Percentiles rank a stretch among this genome's conserved stretches.
Evolutionary conservation across 2,113 vertebrate genomes (phyloP).

Genomic region (Tragelaphus imberbis): DNA sequence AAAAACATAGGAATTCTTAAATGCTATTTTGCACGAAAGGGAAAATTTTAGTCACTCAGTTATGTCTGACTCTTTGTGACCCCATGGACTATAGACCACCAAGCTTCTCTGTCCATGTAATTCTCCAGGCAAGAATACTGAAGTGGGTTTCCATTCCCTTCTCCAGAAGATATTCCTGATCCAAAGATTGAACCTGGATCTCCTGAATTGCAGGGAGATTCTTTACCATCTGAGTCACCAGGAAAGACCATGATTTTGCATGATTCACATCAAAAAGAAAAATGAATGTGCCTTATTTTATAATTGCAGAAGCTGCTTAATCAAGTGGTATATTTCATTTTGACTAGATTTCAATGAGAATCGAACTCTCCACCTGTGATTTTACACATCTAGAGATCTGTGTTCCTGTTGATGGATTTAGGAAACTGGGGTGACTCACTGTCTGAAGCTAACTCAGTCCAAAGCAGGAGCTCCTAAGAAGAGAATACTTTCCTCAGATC

Average conservation of each 20-base stretch:
- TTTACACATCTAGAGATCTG: background rate
- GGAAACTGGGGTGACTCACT: background rate
- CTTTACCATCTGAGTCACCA: background rate
- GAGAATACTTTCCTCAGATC: background rate
- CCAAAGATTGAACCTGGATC: background rate
- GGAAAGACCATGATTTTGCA: background rate
- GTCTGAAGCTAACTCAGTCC: background rate
- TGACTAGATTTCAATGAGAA: conserved; percentile 6
- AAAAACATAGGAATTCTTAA: background rate
- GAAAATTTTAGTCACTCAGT: background rate
- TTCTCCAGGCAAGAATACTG: background rate
- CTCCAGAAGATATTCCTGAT: background rate
- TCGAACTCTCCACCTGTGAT: background rate
- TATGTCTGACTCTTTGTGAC: background rate
- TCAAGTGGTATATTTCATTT: background rate
- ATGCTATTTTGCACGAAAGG: background rate
- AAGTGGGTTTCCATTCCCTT: background rate
- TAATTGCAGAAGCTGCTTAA: background rate
- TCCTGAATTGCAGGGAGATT: background rate
- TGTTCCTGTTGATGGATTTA: background rate
- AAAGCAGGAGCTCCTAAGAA: background rate
- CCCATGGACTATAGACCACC: background rate
- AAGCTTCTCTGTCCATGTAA: background rate
- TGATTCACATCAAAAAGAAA: background rate
- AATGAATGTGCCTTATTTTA: background rate